Conservation (phyloP, 2,797 vertebrate genomes). For the Coreius guichenoti region DNA sequence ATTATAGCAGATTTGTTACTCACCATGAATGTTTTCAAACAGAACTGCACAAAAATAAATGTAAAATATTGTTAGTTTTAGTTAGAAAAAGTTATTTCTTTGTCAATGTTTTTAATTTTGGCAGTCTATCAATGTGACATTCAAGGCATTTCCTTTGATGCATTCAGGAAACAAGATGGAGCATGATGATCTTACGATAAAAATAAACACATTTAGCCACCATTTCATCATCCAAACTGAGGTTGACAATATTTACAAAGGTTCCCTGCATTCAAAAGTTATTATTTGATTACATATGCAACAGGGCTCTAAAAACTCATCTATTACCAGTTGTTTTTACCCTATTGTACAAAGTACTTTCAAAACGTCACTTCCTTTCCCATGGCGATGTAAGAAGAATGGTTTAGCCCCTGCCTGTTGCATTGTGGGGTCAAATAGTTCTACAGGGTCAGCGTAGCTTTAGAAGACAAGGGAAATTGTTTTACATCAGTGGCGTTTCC, state of each 20-base stretch:
- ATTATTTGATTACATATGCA: constrained; percentile 19
- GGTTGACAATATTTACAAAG: not conserved
- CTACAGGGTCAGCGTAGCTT: constrained; percentile 61
- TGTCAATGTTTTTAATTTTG: not conserved
- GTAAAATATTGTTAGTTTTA: not conserved
- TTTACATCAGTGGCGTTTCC: constrained; percentile 68
- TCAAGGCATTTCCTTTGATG: not conserved
- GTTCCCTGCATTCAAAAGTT: too few species aligned
- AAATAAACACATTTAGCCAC: not conserved
- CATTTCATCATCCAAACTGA: not conserved
- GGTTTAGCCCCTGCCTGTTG: constrained; percentile 58
- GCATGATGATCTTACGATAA: not conserved
- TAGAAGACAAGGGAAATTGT: constrained; percentile 74
- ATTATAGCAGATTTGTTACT: not conserved
- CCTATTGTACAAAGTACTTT: constrained; percentile 57
- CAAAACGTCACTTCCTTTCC: constrained; percentile 62
- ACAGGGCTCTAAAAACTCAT: constrained; percentile 19
- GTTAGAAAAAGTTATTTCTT: not conserved
- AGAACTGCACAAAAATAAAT: not conserved
- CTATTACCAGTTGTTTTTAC: constrained; percentile 18
- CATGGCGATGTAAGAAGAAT: constrained; percentile 52
- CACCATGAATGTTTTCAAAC: not conserved
- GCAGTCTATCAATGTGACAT: not conserved
- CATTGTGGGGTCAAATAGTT: constrained; percentile 64
- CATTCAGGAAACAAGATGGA: not conserved